phyloP scores from a whole-genome alignment of 1,140 invertebrate genomes.

The Drosophila novamexicana region DNA sequence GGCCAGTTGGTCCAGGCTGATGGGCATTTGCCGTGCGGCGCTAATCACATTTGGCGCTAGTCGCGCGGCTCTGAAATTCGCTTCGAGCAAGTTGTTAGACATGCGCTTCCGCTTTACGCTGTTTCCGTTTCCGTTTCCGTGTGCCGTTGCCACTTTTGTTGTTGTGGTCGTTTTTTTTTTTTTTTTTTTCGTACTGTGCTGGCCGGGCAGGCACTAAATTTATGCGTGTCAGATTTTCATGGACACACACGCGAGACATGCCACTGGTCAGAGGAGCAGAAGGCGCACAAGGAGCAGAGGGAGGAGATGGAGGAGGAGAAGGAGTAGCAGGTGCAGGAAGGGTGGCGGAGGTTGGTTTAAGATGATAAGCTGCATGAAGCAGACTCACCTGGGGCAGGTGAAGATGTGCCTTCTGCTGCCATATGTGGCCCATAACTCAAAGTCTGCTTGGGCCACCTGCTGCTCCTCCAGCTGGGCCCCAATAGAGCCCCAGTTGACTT shows the following conservation, averaged over 20 bases:
- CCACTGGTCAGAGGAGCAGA: conserved; percentile 13
- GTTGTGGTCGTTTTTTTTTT: neutral
- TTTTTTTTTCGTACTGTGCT: neutral
- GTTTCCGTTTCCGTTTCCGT: conserved; percentile 71
- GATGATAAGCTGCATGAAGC: neutral
- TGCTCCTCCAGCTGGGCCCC: neutral
- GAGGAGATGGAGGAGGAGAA: neutral
- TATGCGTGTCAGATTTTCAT: conserved; percentile 81
- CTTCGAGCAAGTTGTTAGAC: conserved; percentile 76
- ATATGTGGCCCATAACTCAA: conserved; percentile 77
- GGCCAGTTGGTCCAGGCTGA: conserved; percentile 3
- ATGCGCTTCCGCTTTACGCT: conserved; percentile 73
- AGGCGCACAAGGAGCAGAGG: neutral
- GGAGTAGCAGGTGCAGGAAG: neutral
- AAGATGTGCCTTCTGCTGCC: conserved; percentile 40
- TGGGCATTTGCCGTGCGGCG: conserved; percentile 45
- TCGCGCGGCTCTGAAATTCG: conserved; percentile 35
- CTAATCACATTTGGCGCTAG: conserved; percentile 45
- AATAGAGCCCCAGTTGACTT: conserved; percentile 18
- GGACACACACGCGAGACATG: conserved; percentile 55
- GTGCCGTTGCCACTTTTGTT: conserved; percentile 60
- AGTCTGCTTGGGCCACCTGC: conserved; percentile 26
- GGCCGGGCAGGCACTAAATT: conserved; percentile 45
- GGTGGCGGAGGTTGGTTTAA: neutral
- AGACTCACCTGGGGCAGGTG: neutral